Base-by-base conservation (phyloP, 2,888 invertebrate species). In the Diaprepes abbreviatus region DNA sequence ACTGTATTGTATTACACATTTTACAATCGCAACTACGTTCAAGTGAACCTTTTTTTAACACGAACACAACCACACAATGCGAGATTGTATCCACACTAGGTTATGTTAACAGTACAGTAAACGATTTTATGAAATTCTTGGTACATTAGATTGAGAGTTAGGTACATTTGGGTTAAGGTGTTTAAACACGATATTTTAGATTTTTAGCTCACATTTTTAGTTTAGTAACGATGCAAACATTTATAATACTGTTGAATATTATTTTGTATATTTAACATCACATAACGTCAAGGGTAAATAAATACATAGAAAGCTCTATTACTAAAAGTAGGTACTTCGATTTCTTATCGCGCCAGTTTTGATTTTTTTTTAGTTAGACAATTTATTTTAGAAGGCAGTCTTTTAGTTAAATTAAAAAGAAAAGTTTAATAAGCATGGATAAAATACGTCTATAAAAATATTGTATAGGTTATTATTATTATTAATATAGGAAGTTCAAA, bases 391-490 rank as follows among this genome's bases (percentile, higher is more conserved):
- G n/a, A 16, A 17, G 7, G 54, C 63, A 63, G 63, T 63, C 63
- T 54, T 62, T 63, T 35, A 28, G 38, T 21, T 10, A 57, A 35
- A 38, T 33, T 9, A 43, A 21, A 57, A 33, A 38, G 14, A 31
- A 65, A n/a, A 45, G n/a, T 17, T 31, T 50, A 7, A 9, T 21
- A 55, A 65, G 65, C 65, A 31, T 48, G 38, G 28, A 45, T 57
- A 57, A 65, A 65, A 65, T 48, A 48, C 45, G 48, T 66, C 14
- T 66, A 66, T 66, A 66, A 66, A 66, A 66, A 66, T 66, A 66
- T 57, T 66, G 65, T 65, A 65, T 65, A 65, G 65, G 55, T 55
- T 17, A 21, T 31, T 31, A 10, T 55, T 17, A 21, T 31, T 31
- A 10, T 45, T 45, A 16, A 31, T 28, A 35, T 40, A 58, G 58